Conservation (phyloP, 1,140 invertebrate genomes). For the Manduca sexta region DNA sequence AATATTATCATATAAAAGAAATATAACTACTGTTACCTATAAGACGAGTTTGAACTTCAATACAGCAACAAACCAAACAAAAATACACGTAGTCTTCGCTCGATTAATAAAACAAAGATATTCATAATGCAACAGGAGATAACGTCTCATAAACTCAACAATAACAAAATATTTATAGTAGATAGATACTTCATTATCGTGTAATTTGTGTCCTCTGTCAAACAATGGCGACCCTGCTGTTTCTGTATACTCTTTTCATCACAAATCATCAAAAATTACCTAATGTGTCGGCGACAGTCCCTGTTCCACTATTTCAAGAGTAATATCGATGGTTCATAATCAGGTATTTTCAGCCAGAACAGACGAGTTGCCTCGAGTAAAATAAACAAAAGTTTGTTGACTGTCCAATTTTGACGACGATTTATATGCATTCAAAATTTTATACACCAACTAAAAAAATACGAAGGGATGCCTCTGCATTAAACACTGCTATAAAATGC, state of each 20-base stretch:
- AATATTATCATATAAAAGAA: background rate
- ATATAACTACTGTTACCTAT: background rate
- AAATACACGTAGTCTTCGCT: no score
- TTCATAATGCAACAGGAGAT: no score
- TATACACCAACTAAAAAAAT: constrained; percentile 60
- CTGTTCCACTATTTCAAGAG: constrained; percentile 60
- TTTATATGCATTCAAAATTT: constrained; percentile 61
- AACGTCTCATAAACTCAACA: no score
- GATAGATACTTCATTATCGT: constrained; percentile 35
- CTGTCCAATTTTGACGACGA: constrained; percentile 66
- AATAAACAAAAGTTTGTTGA: constrained; percentile 75
- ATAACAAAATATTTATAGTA: constrained; percentile 29
- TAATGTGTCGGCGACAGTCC: constrained; percentile 62
- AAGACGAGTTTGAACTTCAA: background rate
- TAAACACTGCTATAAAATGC: constrained; percentile 68
- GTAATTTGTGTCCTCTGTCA: constrained; percentile 62
- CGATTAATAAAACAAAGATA: no score
- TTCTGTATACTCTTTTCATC: constrained; percentile 42
- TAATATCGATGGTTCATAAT: constrained; percentile 65
- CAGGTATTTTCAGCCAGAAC: constrained; percentile 49
- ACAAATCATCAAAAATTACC: constrained; percentile 54
- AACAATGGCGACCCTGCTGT: constrained; percentile 70
- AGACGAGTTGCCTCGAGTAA: constrained; percentile 60
- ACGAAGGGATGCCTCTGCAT: constrained; percentile 50
- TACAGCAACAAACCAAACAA: no score